Evolutionary conservation across 2,797 vertebrate genomes (phyloP).

Genomic region (Craterocephalus amniculus): DNA sequence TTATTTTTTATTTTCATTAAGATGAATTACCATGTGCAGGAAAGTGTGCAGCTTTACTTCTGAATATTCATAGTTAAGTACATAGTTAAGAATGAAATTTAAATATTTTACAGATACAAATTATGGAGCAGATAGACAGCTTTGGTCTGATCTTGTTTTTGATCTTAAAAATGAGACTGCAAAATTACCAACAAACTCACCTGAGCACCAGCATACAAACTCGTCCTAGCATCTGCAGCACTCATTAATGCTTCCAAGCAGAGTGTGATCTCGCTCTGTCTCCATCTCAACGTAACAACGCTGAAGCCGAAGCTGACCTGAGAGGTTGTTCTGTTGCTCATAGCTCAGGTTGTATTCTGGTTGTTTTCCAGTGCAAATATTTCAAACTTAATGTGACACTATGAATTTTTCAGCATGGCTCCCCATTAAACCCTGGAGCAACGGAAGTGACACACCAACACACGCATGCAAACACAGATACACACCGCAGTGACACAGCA

Average conservation of each 20-base stretch:
- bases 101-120: conserved; percentile 44
- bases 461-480: conserved; percentile 25
- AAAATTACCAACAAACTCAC: conserved; percentile 20
- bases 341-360: conserved; percentile 56
- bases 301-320: conserved; percentile 51
- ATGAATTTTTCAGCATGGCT: conserved; percentile 79
- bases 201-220: conserved; percentile 27
- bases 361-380: conserved; percentile 72
- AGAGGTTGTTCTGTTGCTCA: conserved; percentile 60
- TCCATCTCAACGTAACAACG: conserved; percentile 29
- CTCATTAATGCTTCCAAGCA: conserved; percentile 32
- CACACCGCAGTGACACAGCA: conserved; percentile 20
- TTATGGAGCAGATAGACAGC: conserved; percentile 10
- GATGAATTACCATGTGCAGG: background rate
- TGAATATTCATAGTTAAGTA: conserved; percentile 23
- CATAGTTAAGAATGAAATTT: conserved; percentile 36
- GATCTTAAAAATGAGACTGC: conserved; percentile 23
- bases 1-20: background rate
- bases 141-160: conserved; percentile 19
- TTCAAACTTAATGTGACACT: conserved; percentile 77
- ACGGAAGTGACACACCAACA: conserved; percentile 51
- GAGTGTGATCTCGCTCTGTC: conserved; percentile 17
- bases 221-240: conserved; percentile 16
- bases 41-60: background rate
- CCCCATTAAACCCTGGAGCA: conserved; percentile 67